Base-by-base conservation (phyloP, 2,113 vertebrate genomes). In the Mus spicilegus region DNA sequence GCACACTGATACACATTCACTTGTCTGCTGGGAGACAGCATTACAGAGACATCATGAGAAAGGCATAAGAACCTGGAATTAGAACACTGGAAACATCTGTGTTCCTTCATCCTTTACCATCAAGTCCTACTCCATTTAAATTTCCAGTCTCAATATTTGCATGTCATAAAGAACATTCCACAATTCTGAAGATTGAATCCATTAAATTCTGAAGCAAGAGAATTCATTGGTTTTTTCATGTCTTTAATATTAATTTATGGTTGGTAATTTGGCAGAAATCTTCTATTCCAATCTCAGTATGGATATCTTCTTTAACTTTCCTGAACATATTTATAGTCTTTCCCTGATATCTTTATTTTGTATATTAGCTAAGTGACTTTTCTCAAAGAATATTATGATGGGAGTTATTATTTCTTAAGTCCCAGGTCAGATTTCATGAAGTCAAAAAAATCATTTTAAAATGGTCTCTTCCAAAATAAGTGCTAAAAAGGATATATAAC, bases 61-160 rank as follows among this genome's bases (percentile, higher is more conserved):
- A 22, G 9, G 19, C 33, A 17, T 39, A 12, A 65, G 17, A 86
- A 49, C 5, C 39, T 17, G 42, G 10, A 30, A 3, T 30, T 10
- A 85, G 24, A 85, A 63, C 7, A 42, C 1, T 26, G 11, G 30
- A 85, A 76, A 11, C 7, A 4, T 89, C 3, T 91, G 11, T 61
- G 11, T 1, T 11, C 84, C 65, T 92, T 95, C 88, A 82, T 22
- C 84, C 95, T 97, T 70, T 84, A 54, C 28, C 28, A 69, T 3
- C 12, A 69, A 69, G 65, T 69, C 65, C 28, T 11, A 33, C 65
- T 69, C 65, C 1, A 12, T 14, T 69, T 33, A 65, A 94, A 90
- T 33, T 65, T 89, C 36, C 70, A 39, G 90, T 69, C 93, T 93
- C 95, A 61, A 61, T 49, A 28, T 63, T 96, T 90, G 85, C 81